Percentiles rank a stretch among this genome's conserved stretches.
Evolutionary conservation across 2,113 vertebrate genomes (phyloP).

Genomic region (Lampris incognitus): DNA sequence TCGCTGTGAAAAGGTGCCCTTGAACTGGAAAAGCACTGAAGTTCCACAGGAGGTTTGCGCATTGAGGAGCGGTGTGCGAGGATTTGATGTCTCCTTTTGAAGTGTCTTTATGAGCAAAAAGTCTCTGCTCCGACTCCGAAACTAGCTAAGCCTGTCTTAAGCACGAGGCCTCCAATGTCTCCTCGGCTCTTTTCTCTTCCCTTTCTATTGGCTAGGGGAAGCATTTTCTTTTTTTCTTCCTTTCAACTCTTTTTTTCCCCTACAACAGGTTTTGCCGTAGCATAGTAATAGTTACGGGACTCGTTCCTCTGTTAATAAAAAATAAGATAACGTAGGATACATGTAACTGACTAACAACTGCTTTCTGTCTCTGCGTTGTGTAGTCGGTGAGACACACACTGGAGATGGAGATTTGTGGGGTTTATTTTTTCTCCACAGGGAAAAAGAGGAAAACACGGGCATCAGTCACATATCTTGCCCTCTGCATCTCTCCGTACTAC

Average conservation of each 20-base stretch:
- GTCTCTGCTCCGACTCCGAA: conserved; percentile 70
- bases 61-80: conserved; percentile 50
- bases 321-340: background rate
- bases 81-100: conserved; percentile 80
- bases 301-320: conserved; percentile 21
- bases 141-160: conserved; percentile 73
- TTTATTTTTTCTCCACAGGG: too few relatives aligned
- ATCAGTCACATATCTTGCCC: too few relatives aligned
- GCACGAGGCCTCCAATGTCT: conserved; percentile 61
- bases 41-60: conserved; percentile 65
- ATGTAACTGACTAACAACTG: too few relatives aligned
- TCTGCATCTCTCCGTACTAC: too few relatives aligned
- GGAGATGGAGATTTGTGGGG: too few relatives aligned
- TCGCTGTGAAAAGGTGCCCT: conserved; percentile 71
- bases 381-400: too few relatives aligned
- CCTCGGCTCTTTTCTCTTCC: conserved; percentile 47
- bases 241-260: conserved; percentile 18
- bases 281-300: conserved; percentile 67
- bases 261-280: conserved; percentile 44
- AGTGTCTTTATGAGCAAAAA: conserved; percentile 75
- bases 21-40: conserved; percentile 66
- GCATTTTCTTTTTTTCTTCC: conserved; percentile 28
- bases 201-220: conserved; percentile 48
- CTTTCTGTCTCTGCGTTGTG: too few relatives aligned
- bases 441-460: too few relatives aligned